Conservation (phyloP, 1,140 invertebrate species). For the Cotesia typhae region DNA sequence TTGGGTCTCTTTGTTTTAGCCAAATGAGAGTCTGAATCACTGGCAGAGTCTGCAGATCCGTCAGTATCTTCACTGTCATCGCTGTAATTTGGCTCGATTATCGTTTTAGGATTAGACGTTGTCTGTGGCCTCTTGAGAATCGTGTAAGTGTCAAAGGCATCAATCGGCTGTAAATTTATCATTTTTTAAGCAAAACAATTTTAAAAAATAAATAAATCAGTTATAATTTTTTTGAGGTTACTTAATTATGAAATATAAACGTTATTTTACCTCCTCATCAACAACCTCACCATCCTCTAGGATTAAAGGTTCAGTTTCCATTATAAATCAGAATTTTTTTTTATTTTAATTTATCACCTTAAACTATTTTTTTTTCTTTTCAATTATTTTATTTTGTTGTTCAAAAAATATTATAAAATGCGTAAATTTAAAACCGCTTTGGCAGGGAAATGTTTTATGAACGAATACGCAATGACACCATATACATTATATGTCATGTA, state of each 20-base stretch:
- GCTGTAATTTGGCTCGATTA: conserved; percentile 57
- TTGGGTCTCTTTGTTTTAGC: conserved; percentile 56
- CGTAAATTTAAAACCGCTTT: background rate
- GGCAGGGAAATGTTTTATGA: conserved; percentile 9
- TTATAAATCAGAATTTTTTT: conserved; percentile 31
- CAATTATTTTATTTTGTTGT: background rate
- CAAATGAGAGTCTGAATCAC: conserved; percentile 63
- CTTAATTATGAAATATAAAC: conserved; percentile 41
- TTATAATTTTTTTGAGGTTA: conserved; percentile 21
- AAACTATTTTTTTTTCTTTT: background rate
- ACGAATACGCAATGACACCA: background rate
- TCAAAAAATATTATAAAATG: background rate
- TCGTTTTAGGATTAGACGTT: conserved; percentile 37
- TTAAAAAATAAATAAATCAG: background rate
- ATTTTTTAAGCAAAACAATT: conserved; percentile 13
- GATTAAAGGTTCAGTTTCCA: conserved; percentile 60
- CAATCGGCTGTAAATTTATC: conserved; percentile 48
- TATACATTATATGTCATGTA: too few relatives aligned
- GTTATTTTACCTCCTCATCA: conserved; percentile 56
- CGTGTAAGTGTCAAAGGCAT: conserved; percentile 58
- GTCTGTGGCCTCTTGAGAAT: conserved; percentile 56
- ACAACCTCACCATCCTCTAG: conserved; percentile 60
- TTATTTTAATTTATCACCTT: background rate
- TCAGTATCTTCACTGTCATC: conserved; percentile 57
- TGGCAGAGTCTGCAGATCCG: conserved; percentile 61